These are phyloP conservation scores for Hypothenemus hampei DNA, from an alignment of 1,140 invertebrate genomes.

Conservation along the genomic window DNA sequence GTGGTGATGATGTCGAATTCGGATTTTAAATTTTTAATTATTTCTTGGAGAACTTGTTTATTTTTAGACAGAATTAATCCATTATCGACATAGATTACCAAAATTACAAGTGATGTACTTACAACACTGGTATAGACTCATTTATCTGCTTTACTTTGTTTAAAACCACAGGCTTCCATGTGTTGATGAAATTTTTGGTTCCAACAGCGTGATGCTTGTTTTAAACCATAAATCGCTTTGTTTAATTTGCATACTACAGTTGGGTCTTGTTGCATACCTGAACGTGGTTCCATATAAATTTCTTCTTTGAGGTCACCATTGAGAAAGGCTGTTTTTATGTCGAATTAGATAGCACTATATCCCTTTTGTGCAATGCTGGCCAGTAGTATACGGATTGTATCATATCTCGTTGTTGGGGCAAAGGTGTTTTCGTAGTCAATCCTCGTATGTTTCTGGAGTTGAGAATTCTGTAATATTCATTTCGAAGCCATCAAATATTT, in stretches of 20 bases:
- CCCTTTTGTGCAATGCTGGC: no score
- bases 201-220: conserved; percentile 6
- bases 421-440: not conserved
- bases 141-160: not conserved
- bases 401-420: not conserved
- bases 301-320: conserved; percentile 41
- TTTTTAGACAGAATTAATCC: no score
- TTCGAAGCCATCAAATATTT: no score
- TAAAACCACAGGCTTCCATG: not conserved
- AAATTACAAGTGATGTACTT: no score
- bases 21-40: no score
- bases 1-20: no score
- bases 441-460: no score
- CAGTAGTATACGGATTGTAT: not conserved
- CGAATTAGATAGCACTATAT: no score
- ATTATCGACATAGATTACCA: no score
- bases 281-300: conserved; percentile 43
- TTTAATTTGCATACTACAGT: conserved; percentile 6
- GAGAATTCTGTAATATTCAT: no score
- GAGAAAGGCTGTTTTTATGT: conserved; percentile 45
- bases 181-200: conserved; percentile 12
- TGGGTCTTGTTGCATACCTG: conserved; percentile 33
- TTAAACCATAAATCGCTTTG: conserved; percentile 8
- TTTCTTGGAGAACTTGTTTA: no score
- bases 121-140: no score